Conservation (phyloP, 2,113 vertebrate genomes). For the Lasiurus cinereus region DNA sequence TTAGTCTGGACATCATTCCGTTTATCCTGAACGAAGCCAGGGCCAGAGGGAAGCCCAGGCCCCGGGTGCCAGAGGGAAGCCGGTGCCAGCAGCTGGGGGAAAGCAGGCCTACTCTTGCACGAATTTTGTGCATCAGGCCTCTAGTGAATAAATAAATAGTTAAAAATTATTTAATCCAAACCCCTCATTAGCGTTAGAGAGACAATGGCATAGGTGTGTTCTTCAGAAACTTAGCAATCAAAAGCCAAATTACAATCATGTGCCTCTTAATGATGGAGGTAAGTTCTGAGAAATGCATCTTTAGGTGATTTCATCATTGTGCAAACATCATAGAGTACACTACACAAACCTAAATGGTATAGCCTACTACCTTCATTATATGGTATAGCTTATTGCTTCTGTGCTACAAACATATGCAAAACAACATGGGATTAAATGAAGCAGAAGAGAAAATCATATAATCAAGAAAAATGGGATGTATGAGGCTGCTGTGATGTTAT, state of each 20-base stretch:
- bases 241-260: neutral
- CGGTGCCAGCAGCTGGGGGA: too few relatives aligned
- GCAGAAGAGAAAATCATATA: neutral
- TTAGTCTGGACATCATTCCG: too few relatives aligned
- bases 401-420: neutral
- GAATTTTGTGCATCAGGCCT: too few relatives aligned
- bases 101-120: too few relatives aligned
- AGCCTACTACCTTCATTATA: neutral
- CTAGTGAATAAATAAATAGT: too few relatives aligned
- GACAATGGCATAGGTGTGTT: neutral
- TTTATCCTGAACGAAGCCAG: accelerated
- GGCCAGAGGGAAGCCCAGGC: too few relatives aligned
- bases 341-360: neutral
- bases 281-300: neutral
- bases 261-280: neutral
- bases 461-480: neutral
- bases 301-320: neutral
- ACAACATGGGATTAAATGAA: too few relatives aligned
- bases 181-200: neutral
- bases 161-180: too few relatives aligned
- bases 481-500: neutral
- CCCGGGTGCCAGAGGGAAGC: too few relatives aligned
- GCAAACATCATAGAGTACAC: neutral
- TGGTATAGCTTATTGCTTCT: neutral
- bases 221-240: neutral